phyloP scores from a whole-genome alignment of 2,888 invertebrate species.

The Eupithecia subfuscata region DNA sequence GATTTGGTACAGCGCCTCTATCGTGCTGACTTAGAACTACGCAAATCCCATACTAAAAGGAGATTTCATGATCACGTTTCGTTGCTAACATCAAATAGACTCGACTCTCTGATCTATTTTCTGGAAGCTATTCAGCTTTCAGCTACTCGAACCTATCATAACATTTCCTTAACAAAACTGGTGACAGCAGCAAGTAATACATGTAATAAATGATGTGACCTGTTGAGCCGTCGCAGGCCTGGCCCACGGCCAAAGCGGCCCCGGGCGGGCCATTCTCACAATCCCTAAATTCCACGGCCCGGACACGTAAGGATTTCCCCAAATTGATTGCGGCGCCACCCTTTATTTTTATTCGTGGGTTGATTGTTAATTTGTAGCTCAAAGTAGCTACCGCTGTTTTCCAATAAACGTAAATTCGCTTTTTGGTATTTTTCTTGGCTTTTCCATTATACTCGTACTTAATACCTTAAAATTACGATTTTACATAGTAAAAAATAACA shows the following conservation, averaged over 20 bases:
- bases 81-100: no score
- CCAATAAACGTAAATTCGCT: constrained; percentile 13
- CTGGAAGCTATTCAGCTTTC: neutral
- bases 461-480: neutral
- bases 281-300: constrained; percentile 30
- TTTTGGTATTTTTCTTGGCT: neutral
- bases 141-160: neutral
- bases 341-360: constrained; percentile 39
- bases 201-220: constrained; percentile 48
- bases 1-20: no score
- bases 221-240: constrained; percentile 52
- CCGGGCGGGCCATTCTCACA: constrained; percentile 36
- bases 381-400: constrained; percentile 13
- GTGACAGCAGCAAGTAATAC: constrained; percentile 1
- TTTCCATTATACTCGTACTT: neutral
- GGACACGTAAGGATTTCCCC: constrained; percentile 32
- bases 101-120: no score
- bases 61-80: no score
- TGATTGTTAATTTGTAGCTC: constrained; percentile 32
- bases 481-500: no score
- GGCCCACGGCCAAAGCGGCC: constrained; percentile 53
- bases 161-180: constrained; percentile 1
- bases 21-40: no score
- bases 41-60: no score
- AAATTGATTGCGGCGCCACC: constrained; percentile 31